Base-by-base conservation (phyloP, 2,113 vertebrate genomes). In the Pituophis catenifer region DNA sequence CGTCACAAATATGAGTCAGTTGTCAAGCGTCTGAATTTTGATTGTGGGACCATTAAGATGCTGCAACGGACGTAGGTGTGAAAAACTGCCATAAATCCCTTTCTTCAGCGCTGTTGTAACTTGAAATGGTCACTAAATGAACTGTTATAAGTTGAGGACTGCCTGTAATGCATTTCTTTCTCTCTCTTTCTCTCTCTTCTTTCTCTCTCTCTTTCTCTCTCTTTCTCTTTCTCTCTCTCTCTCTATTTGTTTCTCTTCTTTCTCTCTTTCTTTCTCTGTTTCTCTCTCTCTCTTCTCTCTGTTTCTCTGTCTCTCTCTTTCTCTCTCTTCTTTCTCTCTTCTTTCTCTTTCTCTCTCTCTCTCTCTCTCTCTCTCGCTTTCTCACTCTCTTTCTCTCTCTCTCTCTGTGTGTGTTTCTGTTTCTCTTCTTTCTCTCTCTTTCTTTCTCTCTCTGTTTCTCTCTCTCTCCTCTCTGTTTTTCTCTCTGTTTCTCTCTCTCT, bases 181-280 rank as follows among this genome's bases (percentile, higher is more conserved):
- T 62, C 10, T 62, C 0, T 21, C 58, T 8, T 5, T 48, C 44
- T 48, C 4, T 48, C 4, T 48, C 44, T 48, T 57, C 19, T 58
- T 5, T 21, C 21, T 58, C 0, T 50, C 6, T 50, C 48, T 50
- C 48, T 50, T 3, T 21, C 21, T 58, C 0, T 58, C 2, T 58
- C 21, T 58, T 8, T 8, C 0, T 59, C 8, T 59, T 0, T 58
- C 2, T 23, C 0, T 23, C 7, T 23, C 7, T 24, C 2, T 24
- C 5, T 55, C 3, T 21, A 0, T 26, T 0, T 62, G 0, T 23
- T 8, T 23, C 11, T 29, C 4, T n/a, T 24, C 3, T 26, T 3
- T 3, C 1, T 26, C 2, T 11, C 0, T 11, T 1, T 26, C 2
- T 11, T 8, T 26, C 0, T 24, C 0, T 11, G 0, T 8, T 3